Conservation (phyloP, 2,888 invertebrate genomes). For the Lysandra bellargus region DNA sequence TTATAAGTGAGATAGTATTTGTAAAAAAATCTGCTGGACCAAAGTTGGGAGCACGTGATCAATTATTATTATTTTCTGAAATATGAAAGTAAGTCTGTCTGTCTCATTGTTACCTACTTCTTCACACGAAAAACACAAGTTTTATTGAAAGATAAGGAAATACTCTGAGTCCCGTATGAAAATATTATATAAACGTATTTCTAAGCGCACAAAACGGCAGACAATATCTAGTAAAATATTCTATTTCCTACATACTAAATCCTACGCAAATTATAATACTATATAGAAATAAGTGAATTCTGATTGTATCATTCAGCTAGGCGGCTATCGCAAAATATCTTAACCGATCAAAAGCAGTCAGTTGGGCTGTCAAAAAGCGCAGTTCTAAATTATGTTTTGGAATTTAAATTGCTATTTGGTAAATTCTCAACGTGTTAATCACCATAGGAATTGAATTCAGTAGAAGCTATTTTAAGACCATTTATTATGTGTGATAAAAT, state of each 20-base stretch:
- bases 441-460: not conserved
- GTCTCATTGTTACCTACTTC: too few relatives aligned
- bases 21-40: too few relatives aligned
- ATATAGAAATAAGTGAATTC: slow-evolving; percentile 5
- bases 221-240: not conserved
- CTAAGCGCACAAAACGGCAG: too few relatives aligned
- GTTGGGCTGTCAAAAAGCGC: slow-evolving; percentile 25
- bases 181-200: too few relatives aligned
- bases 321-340: slow-evolving; percentile 14
- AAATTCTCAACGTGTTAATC: slow-evolving; percentile 23
- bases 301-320: not conserved
- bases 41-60: too few relatives aligned
- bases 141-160: too few relatives aligned
- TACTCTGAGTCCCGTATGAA: too few relatives aligned
- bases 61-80: too few relatives aligned
- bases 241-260: not conserved
- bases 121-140: too few relatives aligned
- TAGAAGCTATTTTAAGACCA: too few relatives aligned
- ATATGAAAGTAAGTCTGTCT: too few relatives aligned
- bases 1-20: too few relatives aligned
- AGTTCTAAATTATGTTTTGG: slow-evolving; percentile 19
- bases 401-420: slow-evolving; percentile 17
- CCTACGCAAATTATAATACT: not conserved
- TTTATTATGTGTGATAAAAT: not conserved
- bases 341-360: slow-evolving; percentile 21